These are phyloP conservation scores for Bimastos eiseni DNA, from an alignment of 2,888 invertebrate species.

Conservation along the genomic window DNA sequence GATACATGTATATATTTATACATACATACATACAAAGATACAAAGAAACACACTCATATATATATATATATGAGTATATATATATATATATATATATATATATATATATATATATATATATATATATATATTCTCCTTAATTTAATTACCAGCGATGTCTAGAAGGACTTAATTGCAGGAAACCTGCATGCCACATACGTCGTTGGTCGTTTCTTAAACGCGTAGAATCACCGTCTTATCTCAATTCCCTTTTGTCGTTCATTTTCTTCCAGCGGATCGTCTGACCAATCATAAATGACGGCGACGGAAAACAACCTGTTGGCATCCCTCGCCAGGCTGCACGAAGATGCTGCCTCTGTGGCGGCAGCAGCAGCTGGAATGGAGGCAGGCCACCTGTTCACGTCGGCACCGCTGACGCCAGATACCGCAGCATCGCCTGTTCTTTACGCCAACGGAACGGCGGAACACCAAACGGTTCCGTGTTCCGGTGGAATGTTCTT, in stretches of 20 bases:
- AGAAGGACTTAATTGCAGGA: too few species aligned
- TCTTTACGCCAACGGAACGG: background rate
- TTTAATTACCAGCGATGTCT: too few species aligned
- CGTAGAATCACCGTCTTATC: background rate
- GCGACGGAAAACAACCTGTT: background rate
- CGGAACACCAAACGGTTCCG: constrained; percentile 19
- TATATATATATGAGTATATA: too few species aligned
- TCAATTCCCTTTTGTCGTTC: background rate
- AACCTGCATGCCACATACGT: too few species aligned
- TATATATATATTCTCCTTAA: too few species aligned
- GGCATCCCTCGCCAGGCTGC: constrained; percentile 13
- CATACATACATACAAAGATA: too few species aligned
- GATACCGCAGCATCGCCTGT: background rate
- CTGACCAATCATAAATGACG: background rate
- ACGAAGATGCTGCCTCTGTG: background rate
- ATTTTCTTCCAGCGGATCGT: background rate
- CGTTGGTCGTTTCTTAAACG: too few species aligned
- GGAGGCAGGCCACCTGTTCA: background rate
- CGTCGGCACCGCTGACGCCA: background rate
- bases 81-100: too few species aligned
- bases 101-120: too few species aligned
- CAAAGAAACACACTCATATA: too few species aligned
- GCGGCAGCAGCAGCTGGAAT: too few species aligned
- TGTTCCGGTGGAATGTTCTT: constrained; percentile 40
- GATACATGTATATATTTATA: too few species aligned